These are phyloP conservation scores for Lophura nycthemera DNA, from an alignment of 2,113 vertebrate genomes.

Conservation along the genomic window DNA sequence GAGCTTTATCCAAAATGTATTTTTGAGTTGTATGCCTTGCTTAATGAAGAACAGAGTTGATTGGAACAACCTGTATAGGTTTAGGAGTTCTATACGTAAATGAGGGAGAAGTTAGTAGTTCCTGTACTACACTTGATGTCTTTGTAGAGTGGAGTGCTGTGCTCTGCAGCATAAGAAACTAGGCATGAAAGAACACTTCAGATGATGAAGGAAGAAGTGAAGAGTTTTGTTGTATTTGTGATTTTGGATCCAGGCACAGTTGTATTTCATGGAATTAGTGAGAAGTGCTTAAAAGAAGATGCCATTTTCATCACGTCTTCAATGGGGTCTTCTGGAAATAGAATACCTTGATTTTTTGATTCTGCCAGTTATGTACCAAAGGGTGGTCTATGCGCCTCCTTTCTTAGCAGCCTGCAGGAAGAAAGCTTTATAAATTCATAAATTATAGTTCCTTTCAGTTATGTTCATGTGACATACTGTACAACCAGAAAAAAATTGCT, in stretches of 20 bases:
- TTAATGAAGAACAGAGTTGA: conserved; percentile 18
- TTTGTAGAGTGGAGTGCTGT: neutral
- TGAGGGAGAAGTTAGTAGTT: neutral
- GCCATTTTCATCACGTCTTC: neutral
- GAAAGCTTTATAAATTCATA: neutral
- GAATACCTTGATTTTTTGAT: neutral
- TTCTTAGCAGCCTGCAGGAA: neutral
- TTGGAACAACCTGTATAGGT: neutral
- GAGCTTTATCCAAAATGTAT: neutral
- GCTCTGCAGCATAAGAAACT: neutral
- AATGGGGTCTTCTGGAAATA: neutral
- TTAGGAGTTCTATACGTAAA: neutral
- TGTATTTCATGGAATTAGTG: neutral
- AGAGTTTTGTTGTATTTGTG: neutral
- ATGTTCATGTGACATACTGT: neutral
- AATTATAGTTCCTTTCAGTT: neutral
- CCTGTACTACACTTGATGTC: neutral
- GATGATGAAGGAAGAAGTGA: neutral
- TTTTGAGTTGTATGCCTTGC: neutral
- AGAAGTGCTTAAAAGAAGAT: neutral
- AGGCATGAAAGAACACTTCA: neutral
- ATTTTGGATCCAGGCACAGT: neutral
- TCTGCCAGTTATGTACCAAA: neutral
- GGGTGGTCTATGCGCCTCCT: neutral
- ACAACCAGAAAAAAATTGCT: neutral